Percentiles rank a stretch among this genome's conserved stretches.
phyloP scores from a whole-genome alignment of 2,888 invertebrate species.

The Strigamia maritima region DNA sequence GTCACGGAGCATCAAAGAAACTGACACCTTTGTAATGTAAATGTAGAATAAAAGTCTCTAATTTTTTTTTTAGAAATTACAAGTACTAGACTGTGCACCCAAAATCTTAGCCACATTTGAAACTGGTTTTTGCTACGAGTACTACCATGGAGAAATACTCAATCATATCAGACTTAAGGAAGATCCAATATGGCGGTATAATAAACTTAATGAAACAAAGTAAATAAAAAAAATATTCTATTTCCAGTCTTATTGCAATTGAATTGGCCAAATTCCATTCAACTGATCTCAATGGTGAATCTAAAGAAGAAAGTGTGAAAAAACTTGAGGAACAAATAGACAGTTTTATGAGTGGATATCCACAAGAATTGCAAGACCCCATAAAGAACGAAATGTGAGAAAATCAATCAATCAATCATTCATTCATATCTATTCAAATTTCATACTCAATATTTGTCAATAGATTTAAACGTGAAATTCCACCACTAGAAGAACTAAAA shows the following conservation, averaged over 20 bases:
- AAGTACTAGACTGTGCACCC: neutral
- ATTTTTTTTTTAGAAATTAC: neutral
- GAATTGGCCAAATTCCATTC: conserved; percentile 4
- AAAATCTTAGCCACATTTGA: neutral
- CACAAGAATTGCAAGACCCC: neutral
- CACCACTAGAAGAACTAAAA: neutral
- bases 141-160: neutral
- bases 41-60: no score
- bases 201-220: no score
- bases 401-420: no score
- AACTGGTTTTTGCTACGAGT: conserved; percentile 22
- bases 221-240: neutral
- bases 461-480: neutral
- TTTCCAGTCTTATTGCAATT: neutral
- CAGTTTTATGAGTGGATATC: neutral
- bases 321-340: neutral
- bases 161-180: neutral
- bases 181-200: conserved; percentile 9
- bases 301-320: neutral
- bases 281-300: neutral
- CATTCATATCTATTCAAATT: no score
- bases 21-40: no score
- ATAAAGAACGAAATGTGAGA: neutral
- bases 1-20: no score
- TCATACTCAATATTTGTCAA: no score